Evolutionary conservation across 1,140 invertebrate species (phyloP).

Genomic region (Helicorthomorpha holstii): DNA sequence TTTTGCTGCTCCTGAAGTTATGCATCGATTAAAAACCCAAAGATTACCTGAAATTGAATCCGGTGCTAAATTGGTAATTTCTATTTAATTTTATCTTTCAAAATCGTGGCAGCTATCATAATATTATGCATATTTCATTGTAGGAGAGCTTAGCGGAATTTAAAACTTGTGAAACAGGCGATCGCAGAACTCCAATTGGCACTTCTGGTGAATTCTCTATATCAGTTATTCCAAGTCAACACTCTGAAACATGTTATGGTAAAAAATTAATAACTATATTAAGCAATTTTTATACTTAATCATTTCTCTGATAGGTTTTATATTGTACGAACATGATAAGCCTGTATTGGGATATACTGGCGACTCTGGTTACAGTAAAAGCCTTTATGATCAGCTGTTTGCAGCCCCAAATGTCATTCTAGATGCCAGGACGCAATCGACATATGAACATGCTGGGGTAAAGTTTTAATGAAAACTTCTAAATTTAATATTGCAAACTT

Average conservation of each 20-base stretch:
- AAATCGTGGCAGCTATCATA: too few species aligned
- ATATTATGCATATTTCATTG: conserved; percentile 2
- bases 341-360: conserved; percentile 4
- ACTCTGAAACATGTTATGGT: conserved; percentile 7
- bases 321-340: conserved; percentile 2
- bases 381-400: conserved; percentile 4
- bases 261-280: not conserved
- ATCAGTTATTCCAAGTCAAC: conserved; percentile 1
- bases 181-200: not conserved
- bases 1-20: conserved; percentile 3
- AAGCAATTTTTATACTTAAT: not conserved
- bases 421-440: not conserved
- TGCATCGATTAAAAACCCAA: not conserved
- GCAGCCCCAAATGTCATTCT: conserved; percentile 5
- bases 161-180: not conserved
- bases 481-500: not conserved
- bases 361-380: conserved; percentile 6
- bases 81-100: not conserved
- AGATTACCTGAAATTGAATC: not conserved
- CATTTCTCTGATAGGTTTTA: conserved; percentile 2
- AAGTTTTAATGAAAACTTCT: not conserved
- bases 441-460: conserved; percentile 8
- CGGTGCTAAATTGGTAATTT: not conserved
- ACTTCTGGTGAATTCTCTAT: conserved; percentile 1
- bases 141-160: conserved; percentile 3